Base-by-base conservation (phyloP, 2,888 invertebrate genomes). In the Amblyjoppa fuscipennis region DNA sequence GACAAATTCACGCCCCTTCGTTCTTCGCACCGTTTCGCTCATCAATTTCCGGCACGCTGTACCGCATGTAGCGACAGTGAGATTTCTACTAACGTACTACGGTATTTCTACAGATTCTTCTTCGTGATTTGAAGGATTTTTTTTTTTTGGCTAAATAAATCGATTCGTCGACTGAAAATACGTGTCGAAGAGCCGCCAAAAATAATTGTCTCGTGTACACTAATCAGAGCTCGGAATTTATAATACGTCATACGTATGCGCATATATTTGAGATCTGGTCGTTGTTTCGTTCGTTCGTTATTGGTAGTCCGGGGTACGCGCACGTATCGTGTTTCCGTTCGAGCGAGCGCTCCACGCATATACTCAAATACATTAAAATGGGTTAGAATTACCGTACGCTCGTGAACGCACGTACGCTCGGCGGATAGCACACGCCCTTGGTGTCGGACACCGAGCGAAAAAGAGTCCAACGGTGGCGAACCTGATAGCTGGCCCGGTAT, bases 371-470 rank as follows among this genome's bases (percentile, higher is more conserved):
- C 69, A 71, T 81, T 75, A 77, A 76, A 85, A 85, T 85, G 79
- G 82, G 85, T 79, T 85, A 85, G 81, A 85, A 85, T 85, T 85
- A 85, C 85, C 82, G 85, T 85, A 85, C 66, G 77, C 7, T 56
- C 71, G 51, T 70, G 77, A 70, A 34, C 74, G 61, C 70, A 69
- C 41, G 71, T 56, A 76, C 64, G 31, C 76, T 38, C 41, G 20
- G 20, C 9, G 45, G 31, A 61, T 49, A 13, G 45, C 78, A 76
- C 82, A 85, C 82, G 85, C 82, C 81, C 81, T 79, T 79, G 75
- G 85, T 82, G 85, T 79, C 68, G 79, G 68, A 74, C 73, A 78
- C 45, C 77, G 68, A 70, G 71, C 70, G 71, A 75, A 61, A 66
- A 66, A 77, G 28, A 20, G 28, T 13, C 59, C 25, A 71, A 82